These are phyloP conservation scores for Syngnathus scovelli DNA, from an alignment of 2,113 vertebrate species.

Conservation along the genomic window DNA sequence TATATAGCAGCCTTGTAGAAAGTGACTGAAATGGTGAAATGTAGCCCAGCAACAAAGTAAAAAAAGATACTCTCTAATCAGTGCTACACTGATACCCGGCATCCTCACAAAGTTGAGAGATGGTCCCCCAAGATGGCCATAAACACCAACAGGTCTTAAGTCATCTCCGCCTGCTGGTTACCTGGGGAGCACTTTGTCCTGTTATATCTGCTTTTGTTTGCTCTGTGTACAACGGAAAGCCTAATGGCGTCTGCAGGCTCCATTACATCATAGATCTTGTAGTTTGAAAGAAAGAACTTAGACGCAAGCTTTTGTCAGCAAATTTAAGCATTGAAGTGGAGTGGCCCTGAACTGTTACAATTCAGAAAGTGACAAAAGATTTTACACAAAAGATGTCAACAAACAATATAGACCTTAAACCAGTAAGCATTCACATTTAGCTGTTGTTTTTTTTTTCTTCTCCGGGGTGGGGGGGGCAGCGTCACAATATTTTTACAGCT, in stretches of 20 bases:
- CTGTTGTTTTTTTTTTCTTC: no score
- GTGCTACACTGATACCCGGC: constrained; percentile 4
- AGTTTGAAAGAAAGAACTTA: not conserved
- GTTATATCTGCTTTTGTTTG: constrained; percentile 36
- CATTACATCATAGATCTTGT: constrained; percentile 14
- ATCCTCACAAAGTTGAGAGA: constrained; percentile 34
- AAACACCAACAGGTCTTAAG: constrained; percentile 38
- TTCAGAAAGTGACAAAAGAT: not conserved
- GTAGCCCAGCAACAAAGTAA: not conserved
- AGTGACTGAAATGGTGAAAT: not conserved
- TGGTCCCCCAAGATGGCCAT: constrained; percentile 22
- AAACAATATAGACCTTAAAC: no score
- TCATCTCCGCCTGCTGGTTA: constrained; percentile 28
- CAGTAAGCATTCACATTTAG: no score
- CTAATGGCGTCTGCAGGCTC: constrained; percentile 16
- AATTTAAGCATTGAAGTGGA: not conserved
- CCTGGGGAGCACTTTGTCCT: constrained; percentile 17
- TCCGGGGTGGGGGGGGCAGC: no score
- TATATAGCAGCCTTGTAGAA: not conserved
- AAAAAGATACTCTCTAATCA: constrained; percentile 20
- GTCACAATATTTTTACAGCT: not conserved
- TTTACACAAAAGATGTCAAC: not conserved
- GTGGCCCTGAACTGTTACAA: not conserved
- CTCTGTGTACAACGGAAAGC: constrained; percentile 17
- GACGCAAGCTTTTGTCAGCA: not conserved